phyloP scores from a whole-genome alignment of 2,888 invertebrate genomes.

The Papilio demoleus region DNA sequence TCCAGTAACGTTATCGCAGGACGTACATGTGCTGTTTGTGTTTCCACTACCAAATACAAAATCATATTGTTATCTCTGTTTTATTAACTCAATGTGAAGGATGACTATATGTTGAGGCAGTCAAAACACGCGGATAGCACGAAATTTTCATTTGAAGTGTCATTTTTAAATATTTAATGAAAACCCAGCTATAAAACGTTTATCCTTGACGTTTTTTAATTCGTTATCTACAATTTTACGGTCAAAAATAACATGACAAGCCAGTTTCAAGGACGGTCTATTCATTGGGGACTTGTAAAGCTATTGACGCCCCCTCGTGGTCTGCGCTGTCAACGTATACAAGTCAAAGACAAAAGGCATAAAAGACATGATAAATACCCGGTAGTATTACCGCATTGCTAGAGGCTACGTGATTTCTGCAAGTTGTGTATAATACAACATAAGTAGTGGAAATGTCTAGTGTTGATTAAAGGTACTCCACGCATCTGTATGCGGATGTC shows the following conservation, averaged over 20 bases:
- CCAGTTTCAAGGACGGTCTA: slow-evolving; percentile 35
- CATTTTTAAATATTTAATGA: neutral
- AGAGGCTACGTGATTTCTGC: neutral
- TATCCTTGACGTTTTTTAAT: slow-evolving; percentile 2
- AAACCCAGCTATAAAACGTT: neutral
- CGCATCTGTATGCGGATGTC: too few relatives aligned
- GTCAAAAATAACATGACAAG: slow-evolving; percentile 20
- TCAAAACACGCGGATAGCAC: too few relatives aligned
- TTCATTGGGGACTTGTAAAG: slow-evolving; percentile 33
- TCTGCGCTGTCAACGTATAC: slow-evolving; percentile 58
- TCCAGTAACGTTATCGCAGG: slow-evolving; percentile 4
- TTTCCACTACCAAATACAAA: too few relatives aligned
- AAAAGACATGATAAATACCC: slow-evolving; percentile 58
- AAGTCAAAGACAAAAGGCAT: slow-evolving; percentile 55
- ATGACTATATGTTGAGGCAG: too few relatives aligned
- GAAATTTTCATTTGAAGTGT: too few relatives aligned
- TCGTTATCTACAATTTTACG: neutral
- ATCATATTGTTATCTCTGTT: too few relatives aligned
- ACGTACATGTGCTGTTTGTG: neutral
- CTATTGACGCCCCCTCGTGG: slow-evolving; percentile 47
- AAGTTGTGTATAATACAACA: neutral
- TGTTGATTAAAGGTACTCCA: too few relatives aligned
- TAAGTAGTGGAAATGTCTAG: too few relatives aligned
- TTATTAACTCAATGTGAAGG: too few relatives aligned
- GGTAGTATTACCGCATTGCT: slow-evolving; percentile 40